Evolutionary conservation across 1,140 invertebrate genomes (phyloP).

Genomic region (Drosophila truncata): DNA sequence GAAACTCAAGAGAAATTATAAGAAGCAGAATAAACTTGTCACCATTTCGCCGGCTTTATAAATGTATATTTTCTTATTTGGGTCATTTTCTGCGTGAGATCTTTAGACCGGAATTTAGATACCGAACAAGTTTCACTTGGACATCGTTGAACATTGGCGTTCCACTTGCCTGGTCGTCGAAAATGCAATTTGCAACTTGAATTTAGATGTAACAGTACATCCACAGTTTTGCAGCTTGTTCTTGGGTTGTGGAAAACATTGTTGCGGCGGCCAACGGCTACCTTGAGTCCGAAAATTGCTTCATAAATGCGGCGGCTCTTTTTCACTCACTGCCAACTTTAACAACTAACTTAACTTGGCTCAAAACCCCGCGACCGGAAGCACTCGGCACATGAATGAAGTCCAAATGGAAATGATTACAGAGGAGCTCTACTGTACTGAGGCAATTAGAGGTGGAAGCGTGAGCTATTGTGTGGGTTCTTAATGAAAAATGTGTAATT

Average conservation of each 20-base stretch:
- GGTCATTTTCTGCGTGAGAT: conserved; percentile 55
- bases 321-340: conserved; percentile 33
- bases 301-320: conserved; percentile 51
- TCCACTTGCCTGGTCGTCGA: conserved; percentile 40
- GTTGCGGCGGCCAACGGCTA: conserved; percentile 12
- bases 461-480: conserved; percentile 19
- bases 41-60: conserved; percentile 49
- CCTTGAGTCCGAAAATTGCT: conserved; percentile 44
- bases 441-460: conserved; percentile 36
- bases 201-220: conserved; percentile 69
- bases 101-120: conserved; percentile 59
- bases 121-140: conserved; percentile 70
- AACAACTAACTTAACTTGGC: conserved; percentile 45
- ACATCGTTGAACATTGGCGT: conserved; percentile 29
- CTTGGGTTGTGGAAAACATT: conserved; percentile 42
- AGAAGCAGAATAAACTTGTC: conserved; percentile 48
- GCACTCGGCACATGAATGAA: conserved; percentile 38
- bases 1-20: conserved; percentile 27
- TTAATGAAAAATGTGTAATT: conserved; percentile 13
- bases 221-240: conserved; percentile 68
- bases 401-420: conserved; percentile 55
- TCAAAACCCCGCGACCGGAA: conserved; percentile 53
- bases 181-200: conserved; percentile 75
- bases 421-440: conserved; percentile 37
- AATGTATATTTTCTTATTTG: conserved; percentile 37